These are phyloP conservation scores for Toxotes jaculatrix DNA, from an alignment of 2,113 vertebrate genomes.

Conservation along the genomic window DNA sequence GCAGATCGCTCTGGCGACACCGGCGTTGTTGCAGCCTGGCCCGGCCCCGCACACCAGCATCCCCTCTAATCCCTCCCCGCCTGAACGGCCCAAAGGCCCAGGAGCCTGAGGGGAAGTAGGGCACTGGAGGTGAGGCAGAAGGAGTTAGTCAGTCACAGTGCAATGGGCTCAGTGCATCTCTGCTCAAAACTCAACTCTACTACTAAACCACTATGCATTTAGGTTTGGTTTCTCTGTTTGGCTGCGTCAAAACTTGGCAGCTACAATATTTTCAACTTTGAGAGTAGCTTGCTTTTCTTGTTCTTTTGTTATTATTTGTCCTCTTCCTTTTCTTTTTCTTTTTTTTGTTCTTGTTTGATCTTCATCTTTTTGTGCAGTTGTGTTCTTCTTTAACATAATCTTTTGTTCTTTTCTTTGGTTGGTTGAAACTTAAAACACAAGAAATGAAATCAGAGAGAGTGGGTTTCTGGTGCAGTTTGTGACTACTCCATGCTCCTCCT, in stretches of 20 bases:
- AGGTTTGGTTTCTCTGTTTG: too few species aligned
- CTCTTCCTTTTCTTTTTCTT: not conserved
- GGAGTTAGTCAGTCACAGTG: slow-evolving; percentile 10
- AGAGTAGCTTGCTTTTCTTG: not conserved
- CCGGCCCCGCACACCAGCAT: slow-evolving; percentile 59
- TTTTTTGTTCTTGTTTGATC: not conserved
- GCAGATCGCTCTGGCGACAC: slow-evolving; percentile 76
- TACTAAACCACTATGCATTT: not conserved
- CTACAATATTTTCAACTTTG: not conserved
- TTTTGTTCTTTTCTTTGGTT: not conserved
- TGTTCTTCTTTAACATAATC: not conserved
- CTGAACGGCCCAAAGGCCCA: slow-evolving; percentile 47
- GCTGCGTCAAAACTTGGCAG: not conserved
- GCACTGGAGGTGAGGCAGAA: slow-evolving; percentile 58
- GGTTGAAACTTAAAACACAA: not conserved
- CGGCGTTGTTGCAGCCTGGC: slow-evolving; percentile 64
- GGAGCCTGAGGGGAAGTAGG: slow-evolving; percentile 58
- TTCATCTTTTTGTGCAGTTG: not conserved
- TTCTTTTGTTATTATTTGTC: not conserved
- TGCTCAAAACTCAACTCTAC: not conserved
- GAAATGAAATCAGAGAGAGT: not conserved
- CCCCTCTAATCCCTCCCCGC: slow-evolving; percentile 65
- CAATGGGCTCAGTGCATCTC: not conserved
- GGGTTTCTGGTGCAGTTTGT: not conserved
- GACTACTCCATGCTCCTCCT: not conserved